Conservation (phyloP, 2,888 invertebrate species). For the Spisula solida region DNA sequence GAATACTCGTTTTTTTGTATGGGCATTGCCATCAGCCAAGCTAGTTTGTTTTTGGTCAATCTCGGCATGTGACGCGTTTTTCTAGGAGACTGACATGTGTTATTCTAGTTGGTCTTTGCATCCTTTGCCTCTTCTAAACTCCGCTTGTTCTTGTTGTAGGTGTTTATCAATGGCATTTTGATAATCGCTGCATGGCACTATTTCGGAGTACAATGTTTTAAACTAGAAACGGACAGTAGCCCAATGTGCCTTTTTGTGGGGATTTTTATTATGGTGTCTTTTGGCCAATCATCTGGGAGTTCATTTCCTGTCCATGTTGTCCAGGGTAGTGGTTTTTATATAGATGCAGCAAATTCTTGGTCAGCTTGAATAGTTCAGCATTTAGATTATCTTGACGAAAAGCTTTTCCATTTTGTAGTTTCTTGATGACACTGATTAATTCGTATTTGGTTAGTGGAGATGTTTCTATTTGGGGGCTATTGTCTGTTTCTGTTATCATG, state of each 20-base stretch:
- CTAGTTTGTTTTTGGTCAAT: too few relatives aligned
- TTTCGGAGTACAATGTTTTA: not conserved
- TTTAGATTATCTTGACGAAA: not conserved
- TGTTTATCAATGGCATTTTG: not conserved
- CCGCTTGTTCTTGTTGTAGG: not conserved
- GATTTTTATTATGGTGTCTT: not conserved
- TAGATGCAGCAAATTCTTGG: not conserved
- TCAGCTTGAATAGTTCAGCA: not conserved
- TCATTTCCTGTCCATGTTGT: not conserved
- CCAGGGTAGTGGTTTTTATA: not conserved
- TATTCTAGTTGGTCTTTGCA: not conserved
- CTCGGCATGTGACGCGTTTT: too few relatives aligned
- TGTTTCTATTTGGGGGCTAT: not conserved
- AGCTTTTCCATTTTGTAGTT: not conserved
- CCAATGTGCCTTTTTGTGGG: not conserved
- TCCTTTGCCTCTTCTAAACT: not conserved
- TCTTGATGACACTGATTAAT: not conserved
- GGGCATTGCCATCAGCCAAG: too few relatives aligned
- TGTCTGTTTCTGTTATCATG: not conserved
- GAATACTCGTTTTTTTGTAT: too few relatives aligned
- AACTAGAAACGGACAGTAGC: not conserved
- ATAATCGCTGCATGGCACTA: not conserved
- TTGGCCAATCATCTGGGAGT: not conserved
- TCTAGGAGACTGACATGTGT: too few relatives aligned
- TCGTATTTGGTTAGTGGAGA: not conserved